phyloP scores from a whole-genome alignment of 2,113 vertebrate genomes.

The Poeciliopsis prolifica region DNA sequence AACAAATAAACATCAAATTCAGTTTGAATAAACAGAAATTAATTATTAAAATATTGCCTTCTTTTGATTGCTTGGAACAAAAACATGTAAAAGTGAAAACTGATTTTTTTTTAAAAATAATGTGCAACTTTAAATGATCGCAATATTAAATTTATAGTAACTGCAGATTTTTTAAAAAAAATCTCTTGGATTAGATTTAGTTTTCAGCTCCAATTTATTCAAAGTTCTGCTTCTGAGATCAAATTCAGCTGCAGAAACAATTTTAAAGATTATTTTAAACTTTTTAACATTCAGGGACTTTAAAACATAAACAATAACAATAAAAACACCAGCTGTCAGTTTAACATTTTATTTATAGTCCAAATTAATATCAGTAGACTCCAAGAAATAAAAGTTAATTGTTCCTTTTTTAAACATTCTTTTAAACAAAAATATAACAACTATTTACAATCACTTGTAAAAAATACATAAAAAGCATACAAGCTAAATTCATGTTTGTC shows the following conservation, averaged over 20 bases:
- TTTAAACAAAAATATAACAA: slow-evolving; percentile 99
- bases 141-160: too few species aligned
- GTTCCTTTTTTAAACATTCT: slow-evolving; percentile 87
- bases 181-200: not conserved
- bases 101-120: too few species aligned
- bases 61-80: too few species aligned
- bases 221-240: too few species aligned
- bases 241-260: not conserved
- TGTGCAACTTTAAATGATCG: too few species aligned
- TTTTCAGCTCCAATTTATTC: not conserved
- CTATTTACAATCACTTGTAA: slow-evolving; percentile 95
- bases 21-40: not conserved
- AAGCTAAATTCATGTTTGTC: slow-evolving; percentile 86
- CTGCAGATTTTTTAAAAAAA: too few species aligned
- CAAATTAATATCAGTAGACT: slow-evolving; percentile 81
- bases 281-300: not conserved
- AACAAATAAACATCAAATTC: not conserved
- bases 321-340: slow-evolving; percentile 17
- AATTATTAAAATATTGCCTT: too few species aligned
- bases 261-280: not conserved
- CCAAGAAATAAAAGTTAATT: slow-evolving; percentile 86
- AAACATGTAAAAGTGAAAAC: too few species aligned
- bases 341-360: slow-evolving; percentile 78
- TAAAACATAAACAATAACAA: not conserved
- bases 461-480: slow-evolving; percentile 95